Evolutionary conservation across 2,888 invertebrate species (phyloP), one percentile per base, ranked within the genome.

Genomic region (Drosophila leonis): DNA sequence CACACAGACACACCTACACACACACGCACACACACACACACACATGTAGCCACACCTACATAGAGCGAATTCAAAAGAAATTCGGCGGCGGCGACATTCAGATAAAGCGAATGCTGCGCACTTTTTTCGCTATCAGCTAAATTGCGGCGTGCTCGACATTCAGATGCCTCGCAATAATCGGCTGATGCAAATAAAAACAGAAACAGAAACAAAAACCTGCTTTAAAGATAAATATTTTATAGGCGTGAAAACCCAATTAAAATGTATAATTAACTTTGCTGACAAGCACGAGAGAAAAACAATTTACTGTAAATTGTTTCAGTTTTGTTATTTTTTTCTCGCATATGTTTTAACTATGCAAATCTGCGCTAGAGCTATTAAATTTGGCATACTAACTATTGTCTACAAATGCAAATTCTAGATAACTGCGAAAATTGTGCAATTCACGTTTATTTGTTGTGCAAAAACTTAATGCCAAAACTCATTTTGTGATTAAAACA

Each of bases 31-130:
- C 37, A 49, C 35, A 48, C 29, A 42, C 18, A 31, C 60, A 39
- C 49, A 56, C 37, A 24, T 15, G 24, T 29, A 46, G 48, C 46
- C 37, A 52, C 57, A 74, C 44, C 54, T 39, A 54, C 54, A 37
- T n/a, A n/a, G 33, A 37, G 29, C 48, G 29, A 29, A 56, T 60
- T 62, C 56, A 46, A 41, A 73, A 51, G 56, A 72, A 69, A 78
- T 80, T 80, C 63, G 83, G 68, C 63, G 83, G 65, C 57, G 83
- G 69, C 83, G 83, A 83, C 89, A 83, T 65, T 83, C 67, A 78
- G 83, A 80, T 88, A 88, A 80, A 83, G 83, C 55, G 72, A 78
- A 72, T 73, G 81, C 78, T 82, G 83, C 86, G 88, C 75, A 82
- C 64, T 78, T 87, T 65, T 65, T 65, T 42, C 12, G 69, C 78